Evolutionary conservation across 2,888 invertebrate genomes (phyloP), one percentile per base, ranked within the genome.

Genomic region (Hydrotaea diabolus): DNA sequence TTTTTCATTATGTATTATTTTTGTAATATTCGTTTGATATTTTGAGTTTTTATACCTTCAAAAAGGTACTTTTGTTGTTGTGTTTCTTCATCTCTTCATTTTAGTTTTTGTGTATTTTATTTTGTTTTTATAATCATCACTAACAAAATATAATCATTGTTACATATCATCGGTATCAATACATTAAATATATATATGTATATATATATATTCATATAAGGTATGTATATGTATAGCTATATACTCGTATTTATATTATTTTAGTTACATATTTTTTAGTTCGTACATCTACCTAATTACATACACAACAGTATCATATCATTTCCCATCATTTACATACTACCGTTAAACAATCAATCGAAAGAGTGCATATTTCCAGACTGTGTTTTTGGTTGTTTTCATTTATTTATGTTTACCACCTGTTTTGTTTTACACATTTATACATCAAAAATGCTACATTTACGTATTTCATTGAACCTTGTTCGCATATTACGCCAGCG

Each of bases 11-110:
- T 55, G 80, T 81, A 75, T 80, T 71, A 82, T 75, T 31, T 31
- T 31, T 77, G 77, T 82, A 59, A 80, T 86, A 85, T 85, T 86
- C 87, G 86, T 86, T 87, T 87, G 85, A 87, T 87, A 86, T 86
- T 85, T 79, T 79, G 69, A 85, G 81, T 76, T 82, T 85, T 82
- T 80, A 82, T 77, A 85, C 77, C 82, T 74, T 77, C 39, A 74
- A 74, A 82, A 85, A 85, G 82, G 82, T 85, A 84, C 78, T 73
- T 77, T 66, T 80, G 74, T 80, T 77, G n/a, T 75, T 82, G 49
- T 73, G 55, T 82, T 46, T 80, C n/a, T 59, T 77, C 21, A 23
- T 73, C 49, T 64, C 43, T 64, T 17, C 49, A 7, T 78, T 46
- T 55, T 55, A 7, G 8, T 21, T 26, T 75, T 17, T 75, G 49